phyloP scores from a whole-genome alignment of 2,113 vertebrate genomes.

The Penelope pileata region DNA sequence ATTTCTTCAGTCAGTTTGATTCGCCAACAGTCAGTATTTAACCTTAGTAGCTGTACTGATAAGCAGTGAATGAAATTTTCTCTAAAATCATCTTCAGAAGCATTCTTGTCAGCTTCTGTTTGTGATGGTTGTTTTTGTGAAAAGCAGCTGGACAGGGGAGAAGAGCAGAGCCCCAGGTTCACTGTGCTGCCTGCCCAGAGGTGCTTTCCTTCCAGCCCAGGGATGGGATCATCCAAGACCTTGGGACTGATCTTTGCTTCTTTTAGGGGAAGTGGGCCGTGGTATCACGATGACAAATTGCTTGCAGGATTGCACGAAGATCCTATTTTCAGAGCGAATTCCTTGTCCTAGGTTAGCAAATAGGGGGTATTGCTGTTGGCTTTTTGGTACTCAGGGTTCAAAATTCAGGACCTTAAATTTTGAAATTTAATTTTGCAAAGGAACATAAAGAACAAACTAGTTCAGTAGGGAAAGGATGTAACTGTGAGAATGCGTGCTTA shows the following conservation, averaged over 20 bases:
- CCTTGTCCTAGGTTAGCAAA: neutral
- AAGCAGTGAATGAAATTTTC: neutral
- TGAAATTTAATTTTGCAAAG: neutral
- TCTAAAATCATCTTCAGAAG: neutral
- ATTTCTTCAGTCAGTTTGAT: fast-evolving
- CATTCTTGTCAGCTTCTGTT: neutral
- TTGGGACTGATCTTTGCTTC: neutral
- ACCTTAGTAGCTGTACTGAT: no score
- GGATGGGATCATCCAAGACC: no score
- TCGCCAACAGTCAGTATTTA: neutral
- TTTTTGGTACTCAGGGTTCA: neutral
- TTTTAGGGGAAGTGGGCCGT: neutral
- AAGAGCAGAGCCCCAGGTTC: neutral
- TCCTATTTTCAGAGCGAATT: neutral
- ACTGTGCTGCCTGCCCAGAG: neutral
- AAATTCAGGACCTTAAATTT: neutral
- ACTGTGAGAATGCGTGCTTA: neutral
- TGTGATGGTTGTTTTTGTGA: neutral
- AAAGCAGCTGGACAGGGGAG: neutral
- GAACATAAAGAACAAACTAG: neutral
- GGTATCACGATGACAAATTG: neutral
- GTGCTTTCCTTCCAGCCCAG: neutral
- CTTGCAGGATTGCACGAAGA: neutral
- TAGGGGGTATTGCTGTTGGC: neutral
- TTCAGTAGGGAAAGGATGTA: neutral